Conservation (phyloP, 2,113 vertebrate species). For the Carassius carassius region DNA sequence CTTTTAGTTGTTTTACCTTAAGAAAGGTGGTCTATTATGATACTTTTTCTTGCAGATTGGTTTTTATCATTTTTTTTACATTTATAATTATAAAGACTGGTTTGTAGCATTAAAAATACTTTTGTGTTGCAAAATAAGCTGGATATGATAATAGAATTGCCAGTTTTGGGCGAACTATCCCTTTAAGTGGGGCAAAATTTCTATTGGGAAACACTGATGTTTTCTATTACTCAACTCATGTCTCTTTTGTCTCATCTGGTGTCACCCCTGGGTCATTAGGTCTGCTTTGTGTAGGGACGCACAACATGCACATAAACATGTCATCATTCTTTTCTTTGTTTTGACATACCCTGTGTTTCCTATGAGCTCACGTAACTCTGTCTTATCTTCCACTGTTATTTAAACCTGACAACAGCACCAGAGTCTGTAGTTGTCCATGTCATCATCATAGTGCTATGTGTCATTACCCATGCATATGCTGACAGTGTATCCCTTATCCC, state of each 20-base stretch:
- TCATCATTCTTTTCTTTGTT: constrained; percentile 22
- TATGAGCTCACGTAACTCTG: not conserved
- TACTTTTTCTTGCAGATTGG: too few species aligned
- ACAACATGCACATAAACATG: not conserved
- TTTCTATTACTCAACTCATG: not conserved
- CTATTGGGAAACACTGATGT: not conserved
- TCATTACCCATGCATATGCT: constrained; percentile 69
- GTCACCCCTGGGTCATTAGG: constrained; percentile 19
- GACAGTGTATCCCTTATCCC: constrained; percentile 73
- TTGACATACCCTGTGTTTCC: not conserved
- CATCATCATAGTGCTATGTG: constrained; percentile 61
- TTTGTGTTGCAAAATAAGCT: too few species aligned
- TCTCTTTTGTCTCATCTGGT: not conserved
- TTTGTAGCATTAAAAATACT: not conserved
- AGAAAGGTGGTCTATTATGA: too few species aligned
- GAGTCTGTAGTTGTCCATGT: constrained; percentile 39
- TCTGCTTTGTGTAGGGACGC: not conserved
- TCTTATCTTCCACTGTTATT: constrained; percentile 28
- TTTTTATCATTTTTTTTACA: too few species aligned
- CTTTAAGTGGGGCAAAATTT: not conserved
- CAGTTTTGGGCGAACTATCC: not conserved
- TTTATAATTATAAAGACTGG: not conserved
- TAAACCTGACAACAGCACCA: constrained; percentile 36
- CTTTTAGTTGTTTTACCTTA: too few species aligned
- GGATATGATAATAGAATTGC: not conserved